A percentile compares a stretch with the other conserved stretches of the same genome.
Conservation (phyloP, 2,113 vertebrate genomes). For the Struthidea cinerea region DNA sequence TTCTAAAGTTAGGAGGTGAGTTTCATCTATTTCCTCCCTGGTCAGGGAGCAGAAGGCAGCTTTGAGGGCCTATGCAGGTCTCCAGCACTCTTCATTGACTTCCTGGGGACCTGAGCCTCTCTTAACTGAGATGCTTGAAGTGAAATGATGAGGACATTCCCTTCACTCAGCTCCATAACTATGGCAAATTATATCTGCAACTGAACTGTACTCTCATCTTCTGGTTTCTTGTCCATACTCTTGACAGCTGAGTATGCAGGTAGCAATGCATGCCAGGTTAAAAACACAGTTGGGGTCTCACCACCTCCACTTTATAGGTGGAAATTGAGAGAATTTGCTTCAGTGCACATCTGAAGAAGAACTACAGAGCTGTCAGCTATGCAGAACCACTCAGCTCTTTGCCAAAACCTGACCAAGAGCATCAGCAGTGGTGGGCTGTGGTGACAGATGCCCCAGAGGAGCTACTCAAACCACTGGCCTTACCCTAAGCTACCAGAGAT, state of each 20-base stretch:
- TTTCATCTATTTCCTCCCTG: background rate
- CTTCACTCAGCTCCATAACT: background rate
- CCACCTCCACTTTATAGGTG: background rate
- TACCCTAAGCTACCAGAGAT: background rate
- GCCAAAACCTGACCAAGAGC: background rate
- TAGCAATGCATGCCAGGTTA: background rate
- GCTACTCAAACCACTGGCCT: background rate
- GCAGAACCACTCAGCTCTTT: background rate
- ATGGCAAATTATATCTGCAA: background rate
- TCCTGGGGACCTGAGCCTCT: background rate
- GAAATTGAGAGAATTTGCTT: background rate
- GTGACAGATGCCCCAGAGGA: background rate
- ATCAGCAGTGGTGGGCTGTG: background rate
- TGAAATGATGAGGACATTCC: background rate
- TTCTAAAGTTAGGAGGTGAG: background rate
- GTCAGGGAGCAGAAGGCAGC: background rate
- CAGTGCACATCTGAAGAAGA: background rate
- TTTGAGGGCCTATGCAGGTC: background rate
- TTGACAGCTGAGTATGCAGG: background rate
- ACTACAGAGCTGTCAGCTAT: background rate
- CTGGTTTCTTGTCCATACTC: background rate
- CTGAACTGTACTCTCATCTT: background rate
- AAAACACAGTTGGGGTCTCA: background rate
- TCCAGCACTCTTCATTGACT: background rate
- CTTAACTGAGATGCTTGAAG: background rate